These are phyloP conservation scores for Odontamblyopus rebecca DNA, from an alignment of 2,797 vertebrate species.

Conservation along the genomic window DNA sequence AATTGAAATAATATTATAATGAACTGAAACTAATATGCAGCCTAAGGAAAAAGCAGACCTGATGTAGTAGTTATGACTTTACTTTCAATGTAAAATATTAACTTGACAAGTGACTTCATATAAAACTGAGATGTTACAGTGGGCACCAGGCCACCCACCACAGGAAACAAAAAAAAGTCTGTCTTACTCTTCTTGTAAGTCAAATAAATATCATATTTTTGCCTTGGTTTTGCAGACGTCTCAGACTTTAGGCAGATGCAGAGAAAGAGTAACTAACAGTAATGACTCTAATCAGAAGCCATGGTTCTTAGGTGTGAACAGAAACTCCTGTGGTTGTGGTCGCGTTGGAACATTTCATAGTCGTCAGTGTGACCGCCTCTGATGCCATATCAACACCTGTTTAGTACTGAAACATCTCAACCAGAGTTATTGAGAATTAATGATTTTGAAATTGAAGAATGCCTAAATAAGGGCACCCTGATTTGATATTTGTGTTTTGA, in stretches of 20 bases:
- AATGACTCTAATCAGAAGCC: background rate
- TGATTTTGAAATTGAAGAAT: background rate
- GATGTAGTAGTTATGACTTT: constrained; percentile 3
- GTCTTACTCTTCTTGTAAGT: background rate
- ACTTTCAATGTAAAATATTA: background rate
- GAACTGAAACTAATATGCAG: background rate
- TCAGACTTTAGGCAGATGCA: background rate
- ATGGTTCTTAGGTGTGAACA: constrained; percentile 10
- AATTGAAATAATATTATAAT: background rate
- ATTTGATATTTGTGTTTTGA: background rate
- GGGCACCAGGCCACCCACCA: constrained; percentile 20
- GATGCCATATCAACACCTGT: background rate
- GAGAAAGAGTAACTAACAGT: background rate
- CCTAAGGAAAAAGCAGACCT: background rate
- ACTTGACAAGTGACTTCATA: constrained; percentile 33
- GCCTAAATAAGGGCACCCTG: no score
- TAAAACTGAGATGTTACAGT: constrained; percentile 14
- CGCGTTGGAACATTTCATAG: constrained; percentile 7
- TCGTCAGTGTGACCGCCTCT: constrained; percentile 1
- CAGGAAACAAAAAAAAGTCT: constrained; percentile 47
- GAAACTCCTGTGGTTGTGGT: constrained; percentile 18
- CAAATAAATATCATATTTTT: background rate
- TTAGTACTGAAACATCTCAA: constrained; percentile 12
- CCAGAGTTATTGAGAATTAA: background rate
- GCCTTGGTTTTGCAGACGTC: background rate